These are phyloP conservation scores for Laupala kohalensis DNA, from an alignment of 1,140 invertebrate species.

Conservation along the genomic window DNA sequence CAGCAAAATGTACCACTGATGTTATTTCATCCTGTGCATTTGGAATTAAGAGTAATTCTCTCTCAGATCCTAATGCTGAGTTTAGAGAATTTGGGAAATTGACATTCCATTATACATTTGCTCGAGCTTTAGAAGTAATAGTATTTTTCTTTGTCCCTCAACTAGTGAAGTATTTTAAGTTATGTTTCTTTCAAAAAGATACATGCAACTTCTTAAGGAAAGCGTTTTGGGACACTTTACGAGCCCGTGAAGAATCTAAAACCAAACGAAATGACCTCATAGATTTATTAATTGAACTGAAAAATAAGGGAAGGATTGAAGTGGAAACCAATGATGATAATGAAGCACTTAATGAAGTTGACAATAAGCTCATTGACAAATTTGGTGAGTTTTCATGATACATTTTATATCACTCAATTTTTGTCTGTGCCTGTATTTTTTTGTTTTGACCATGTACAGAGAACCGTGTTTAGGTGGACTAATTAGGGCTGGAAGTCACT, in stretches of 20 bases:
- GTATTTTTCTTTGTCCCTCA: constrained; percentile 26
- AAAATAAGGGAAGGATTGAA: constrained; percentile 14
- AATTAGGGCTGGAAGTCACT: too few relatives aligned
- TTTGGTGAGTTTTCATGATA: too few relatives aligned
- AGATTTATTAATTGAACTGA: constrained; percentile 31
- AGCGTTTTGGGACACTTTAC: constrained; percentile 25
- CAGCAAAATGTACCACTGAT: constrained; percentile 37
- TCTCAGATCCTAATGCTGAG: constrained; percentile 31
- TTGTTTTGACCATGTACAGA: too few relatives aligned
- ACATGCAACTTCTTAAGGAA: constrained; percentile 23
- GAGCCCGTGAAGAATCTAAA: constrained; percentile 20
- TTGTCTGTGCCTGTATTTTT: too few relatives aligned
- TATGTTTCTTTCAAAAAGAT: constrained; percentile 20
- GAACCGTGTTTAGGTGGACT: too few relatives aligned
- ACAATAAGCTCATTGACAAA: too few relatives aligned
- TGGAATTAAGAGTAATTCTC: constrained; percentile 38
- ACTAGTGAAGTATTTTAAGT: constrained; percentile 19
- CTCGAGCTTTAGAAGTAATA: constrained; percentile 22
- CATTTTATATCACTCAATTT: too few relatives aligned
- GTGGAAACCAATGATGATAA: background rate
- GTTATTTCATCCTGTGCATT: constrained; percentile 42
- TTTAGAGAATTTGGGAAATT: background rate
- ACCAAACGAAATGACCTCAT: constrained; percentile 29
- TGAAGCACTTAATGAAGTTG: too few relatives aligned
- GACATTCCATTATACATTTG: background rate